Evolutionary conservation across 2,888 invertebrate genomes (phyloP).

Genomic region (Ennomos erosarius): DNA sequence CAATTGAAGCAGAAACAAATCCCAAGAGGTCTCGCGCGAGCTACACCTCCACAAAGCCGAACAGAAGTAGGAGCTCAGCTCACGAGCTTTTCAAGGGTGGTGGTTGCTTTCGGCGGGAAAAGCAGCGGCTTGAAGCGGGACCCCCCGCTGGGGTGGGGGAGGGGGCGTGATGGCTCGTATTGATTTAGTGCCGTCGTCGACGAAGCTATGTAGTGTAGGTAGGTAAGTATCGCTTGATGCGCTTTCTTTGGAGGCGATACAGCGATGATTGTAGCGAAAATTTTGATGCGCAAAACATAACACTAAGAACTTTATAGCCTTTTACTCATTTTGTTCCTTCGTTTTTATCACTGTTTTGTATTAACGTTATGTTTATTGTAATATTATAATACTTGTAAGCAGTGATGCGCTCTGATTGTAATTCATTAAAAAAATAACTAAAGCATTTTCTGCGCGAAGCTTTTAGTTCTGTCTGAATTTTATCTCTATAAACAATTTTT

Average conservation of each 20-base stretch:
- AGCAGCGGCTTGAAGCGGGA: conserved; percentile 69
- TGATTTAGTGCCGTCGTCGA: conserved; percentile 86
- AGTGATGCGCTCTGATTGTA: too few species aligned
- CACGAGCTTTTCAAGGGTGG: conserved; percentile 85
- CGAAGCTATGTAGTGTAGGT: conserved; percentile 81
- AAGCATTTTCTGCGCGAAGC: too few species aligned
- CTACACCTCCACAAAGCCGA: conserved; percentile 84
- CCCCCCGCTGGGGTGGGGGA: conserved; percentile 50
- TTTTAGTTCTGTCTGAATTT: too few species aligned
- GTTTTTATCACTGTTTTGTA: too few species aligned
- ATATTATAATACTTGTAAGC: too few species aligned
- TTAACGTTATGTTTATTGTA: too few species aligned
- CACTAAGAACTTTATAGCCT: not conserved
- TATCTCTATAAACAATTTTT: too few species aligned
- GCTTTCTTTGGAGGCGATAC: conserved; percentile 70
- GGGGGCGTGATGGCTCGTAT: conserved; percentile 84
- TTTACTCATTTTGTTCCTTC: too few species aligned
- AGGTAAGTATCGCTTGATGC: conserved; percentile 80
- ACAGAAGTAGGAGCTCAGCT: conserved; percentile 86
- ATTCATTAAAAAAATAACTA: too few species aligned
- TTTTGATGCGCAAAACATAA: conserved; percentile 43
- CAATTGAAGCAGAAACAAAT: conserved; percentile 77
- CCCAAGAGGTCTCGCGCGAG: conserved; percentile 80
- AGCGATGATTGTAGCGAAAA: conserved; percentile 37
- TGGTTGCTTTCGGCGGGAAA: conserved; percentile 83